Conservation (phyloP, 2,797 vertebrate species). For the Periophthalmus magnuspinnatus region DNA sequence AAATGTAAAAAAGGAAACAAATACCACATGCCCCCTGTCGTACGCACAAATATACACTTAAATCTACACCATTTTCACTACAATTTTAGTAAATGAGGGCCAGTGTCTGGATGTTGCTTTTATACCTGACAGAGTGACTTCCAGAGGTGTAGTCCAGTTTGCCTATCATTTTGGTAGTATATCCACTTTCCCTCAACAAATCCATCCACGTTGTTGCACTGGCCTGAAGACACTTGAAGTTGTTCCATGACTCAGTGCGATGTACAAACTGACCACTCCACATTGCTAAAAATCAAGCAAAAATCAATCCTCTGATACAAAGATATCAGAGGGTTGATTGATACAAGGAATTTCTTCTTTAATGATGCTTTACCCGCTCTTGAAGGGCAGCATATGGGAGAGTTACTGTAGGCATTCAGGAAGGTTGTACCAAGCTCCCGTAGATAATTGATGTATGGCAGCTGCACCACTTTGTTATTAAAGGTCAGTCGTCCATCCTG, state of each 20-base stretch:
- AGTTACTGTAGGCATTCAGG: conserved; percentile 92
- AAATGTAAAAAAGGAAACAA: no score
- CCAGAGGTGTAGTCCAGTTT: conserved; percentile 94
- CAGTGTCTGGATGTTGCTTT: conserved; percentile 7
- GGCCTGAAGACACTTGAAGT: conserved; percentile 89
- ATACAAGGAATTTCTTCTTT: neutral
- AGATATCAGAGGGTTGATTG: no score
- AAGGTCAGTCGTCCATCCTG: conserved; percentile 93
- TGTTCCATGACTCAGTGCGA: conserved; percentile 95
- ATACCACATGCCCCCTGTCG: no score
- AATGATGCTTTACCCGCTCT: conserved; percentile 82
- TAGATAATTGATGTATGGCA: conserved; percentile 87
- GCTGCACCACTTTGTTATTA: conserved; percentile 82
- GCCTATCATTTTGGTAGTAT: conserved; percentile 84
- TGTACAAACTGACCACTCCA: conserved; percentile 97
- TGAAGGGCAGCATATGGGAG: conserved; percentile 97
- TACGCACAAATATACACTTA: no score
- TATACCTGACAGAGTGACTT: conserved; percentile 91
- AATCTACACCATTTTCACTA: no score
- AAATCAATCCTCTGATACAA: neutral
- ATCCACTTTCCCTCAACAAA: conserved; percentile 83
- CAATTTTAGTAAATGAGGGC: no score
- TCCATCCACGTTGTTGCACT: conserved; percentile 94
- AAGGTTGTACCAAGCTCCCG: conserved; percentile 83
- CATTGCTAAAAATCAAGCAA: conserved; percentile 78